Conservation (phyloP, 2,888 invertebrate species). For the Tanypteryx hageni region DNA sequence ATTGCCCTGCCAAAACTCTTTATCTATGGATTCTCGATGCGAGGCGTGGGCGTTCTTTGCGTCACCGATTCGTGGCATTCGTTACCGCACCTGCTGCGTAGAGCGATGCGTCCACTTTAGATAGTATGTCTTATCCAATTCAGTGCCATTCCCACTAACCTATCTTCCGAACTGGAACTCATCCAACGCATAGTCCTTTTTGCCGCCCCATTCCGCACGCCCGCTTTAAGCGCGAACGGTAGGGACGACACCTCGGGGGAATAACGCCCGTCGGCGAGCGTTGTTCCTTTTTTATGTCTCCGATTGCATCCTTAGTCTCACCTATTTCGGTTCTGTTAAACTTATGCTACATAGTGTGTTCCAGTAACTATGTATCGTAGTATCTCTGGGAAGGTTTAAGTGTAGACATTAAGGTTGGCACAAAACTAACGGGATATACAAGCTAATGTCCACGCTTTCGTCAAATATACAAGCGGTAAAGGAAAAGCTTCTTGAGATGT, state of each 20-base stretch:
- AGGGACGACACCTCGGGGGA: too few species aligned
- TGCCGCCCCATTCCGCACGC: not conserved
- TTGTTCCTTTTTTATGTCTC: not conserved
- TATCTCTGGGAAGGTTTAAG: not conserved
- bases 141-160: conserved; percentile 61
- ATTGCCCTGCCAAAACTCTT: too few species aligned
- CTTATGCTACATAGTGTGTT: not conserved
- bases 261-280: not conserved
- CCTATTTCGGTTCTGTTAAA: not conserved
- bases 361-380: not conserved
- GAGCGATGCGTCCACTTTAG: not conserved
- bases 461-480: not conserved
- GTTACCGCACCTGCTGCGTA: too few species aligned
- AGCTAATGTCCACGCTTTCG: not conserved
- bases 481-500: too few species aligned
- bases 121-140: conserved; percentile 43
- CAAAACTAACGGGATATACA: too few species aligned
- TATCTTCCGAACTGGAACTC: conserved; percentile 59
- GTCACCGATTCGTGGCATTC: too few species aligned
- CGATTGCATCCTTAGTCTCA: not conserved
- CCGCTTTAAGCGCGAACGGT: not conserved
- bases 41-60: too few species aligned
- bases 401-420: too few species aligned
- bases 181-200: conserved; percentile 43
- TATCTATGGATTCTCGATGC: too few species aligned